Evolutionary conservation across 2,888 invertebrate genomes (phyloP).

Genomic region (Ernsta delagoae): DNA sequence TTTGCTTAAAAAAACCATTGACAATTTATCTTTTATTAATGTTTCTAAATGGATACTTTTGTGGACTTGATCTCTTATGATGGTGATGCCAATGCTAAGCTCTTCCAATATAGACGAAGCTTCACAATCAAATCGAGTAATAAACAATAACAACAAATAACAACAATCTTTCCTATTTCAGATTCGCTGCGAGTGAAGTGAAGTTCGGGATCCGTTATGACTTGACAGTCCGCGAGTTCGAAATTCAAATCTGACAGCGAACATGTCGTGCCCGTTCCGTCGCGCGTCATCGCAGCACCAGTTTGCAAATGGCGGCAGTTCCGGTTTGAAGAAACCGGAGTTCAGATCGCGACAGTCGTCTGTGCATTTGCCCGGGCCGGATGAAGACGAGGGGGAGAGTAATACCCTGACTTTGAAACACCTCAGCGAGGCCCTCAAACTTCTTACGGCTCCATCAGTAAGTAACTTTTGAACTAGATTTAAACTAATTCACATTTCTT

Average conservation of each 20-base stretch:
- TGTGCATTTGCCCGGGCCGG: conserved; percentile 86
- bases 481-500: too few relatives aligned
- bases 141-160: too few relatives aligned
- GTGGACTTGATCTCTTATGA: too few relatives aligned
- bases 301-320: conserved; percentile 77
- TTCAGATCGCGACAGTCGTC: conserved; percentile 87
- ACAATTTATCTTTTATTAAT: too few relatives aligned
- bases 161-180: conserved; percentile 36
- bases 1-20: too few relatives aligned
- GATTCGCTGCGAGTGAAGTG: conserved; percentile 36
- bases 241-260: conserved; percentile 40
- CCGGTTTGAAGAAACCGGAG: conserved; percentile 70
- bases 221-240: conserved; percentile 41
- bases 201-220: conserved; percentile 40
- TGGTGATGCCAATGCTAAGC: too few relatives aligned
- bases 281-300: conserved; percentile 83
- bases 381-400: conserved; percentile 86
- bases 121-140: too few relatives aligned
- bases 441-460: conserved; percentile 93
- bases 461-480: conserved; percentile 56
- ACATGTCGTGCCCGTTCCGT: conserved; percentile 85
- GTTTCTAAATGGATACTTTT: too few relatives aligned
- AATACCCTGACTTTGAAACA: conserved; percentile 91
- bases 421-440: conserved; percentile 91
- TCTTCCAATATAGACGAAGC: too few relatives aligned